Evolutionary conservation across 2,797 vertebrate genomes (phyloP), one percentile per base, ranked within the genome.

Genomic region (Kryptolebias ocellatus): DNA sequence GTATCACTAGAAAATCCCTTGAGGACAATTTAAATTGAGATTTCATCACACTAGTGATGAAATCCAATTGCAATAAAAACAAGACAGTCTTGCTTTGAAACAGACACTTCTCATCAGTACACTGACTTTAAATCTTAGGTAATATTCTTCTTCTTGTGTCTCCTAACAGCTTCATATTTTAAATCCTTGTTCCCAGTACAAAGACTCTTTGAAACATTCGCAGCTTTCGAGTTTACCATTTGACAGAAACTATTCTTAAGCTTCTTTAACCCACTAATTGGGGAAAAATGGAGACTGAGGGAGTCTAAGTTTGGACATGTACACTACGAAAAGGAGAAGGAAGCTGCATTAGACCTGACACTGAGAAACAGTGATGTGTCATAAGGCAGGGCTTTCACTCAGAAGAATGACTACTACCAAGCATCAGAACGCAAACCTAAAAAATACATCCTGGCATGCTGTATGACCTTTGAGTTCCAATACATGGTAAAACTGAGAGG

Each of bases 11-110:
- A 79, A 73, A 60, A 71, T 79, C 67, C 84, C 78, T 18, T 27
- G 55, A 80, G 69, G 82, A 86, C 75, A 74, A 81, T 72, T 78
- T 78, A 68, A 52, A 72, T 71, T n/a, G 68, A 72, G 74, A 75
- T 84, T 86, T 81, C 86, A 79, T 88, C 82, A 83, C 34, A 0
- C 1, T 0, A 39, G 46, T 86, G 84, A 90, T 78, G 83, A 85
- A 88, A 88, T 81, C 77, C 69, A 76, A 79, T 62, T 73, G 86
- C 81, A 88, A 89, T 83, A 78, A 80, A 85, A 81, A 78, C 69
- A 67, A 78, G 76, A 72, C 37, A 80, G 72, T 64, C 44, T 16
- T 28, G 56, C 52, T 49, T 76, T 63, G 64, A 80, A 76, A 81
- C 63, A 67, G 70, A 80, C 60, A 50, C 53, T 49, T 51, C 59